Evolutionary conservation across 1,140 invertebrate genomes (phyloP), one percentile per base, ranked within the genome.

Genomic region (Drosophila murphyi): DNA sequence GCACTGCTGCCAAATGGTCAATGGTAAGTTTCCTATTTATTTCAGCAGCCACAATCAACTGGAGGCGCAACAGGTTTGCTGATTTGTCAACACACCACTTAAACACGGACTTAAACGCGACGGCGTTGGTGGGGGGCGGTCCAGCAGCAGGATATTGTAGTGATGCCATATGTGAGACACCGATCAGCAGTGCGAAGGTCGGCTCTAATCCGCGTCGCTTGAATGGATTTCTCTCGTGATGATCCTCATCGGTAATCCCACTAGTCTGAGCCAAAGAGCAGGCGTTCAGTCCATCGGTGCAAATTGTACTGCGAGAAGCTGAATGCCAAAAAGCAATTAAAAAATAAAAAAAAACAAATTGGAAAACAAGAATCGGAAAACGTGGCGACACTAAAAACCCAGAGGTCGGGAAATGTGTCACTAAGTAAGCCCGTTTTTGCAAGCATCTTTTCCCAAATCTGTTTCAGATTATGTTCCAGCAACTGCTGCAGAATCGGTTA

Each of bases 141-240:
- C 8, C 45, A 55, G 5, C 86, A 92, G 41, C 86, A 93, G 35
- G 94, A 97, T 76, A 96, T 98, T 64, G 97, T n/a, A n/a, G n/a
- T n/a, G n/a, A 95, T 96, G 2, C 97, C 97, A 0, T 98, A 97
- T 88, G 93, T 93, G 97, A 97, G 91, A 95, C 95, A 77, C 92
- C 95, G 20, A 95, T 96, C 0, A 97, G 97, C 3, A 94, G 97
- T 35, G 94, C 96, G 0, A 96, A 96, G 0, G 97, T 97, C 4
- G 93, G 96, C 76, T 95, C 93, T 4, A 95, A 95, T 93, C 94
- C 94, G 82, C 95, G 96, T 93, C 93, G 97, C 72, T 95, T 97
- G 78, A 98, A 98, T 93, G 97, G 98, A 0, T 94, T 96, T 3
- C 82, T 98, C 4, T 97, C 96, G 3, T 93, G 39, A 85, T 97